A percentile compares a stretch with the other conserved stretches of the same genome.
These are phyloP conservation scores for Empis stercorea DNA, from an alignment of 2,888 invertebrate species.

Conservation along the genomic window DNA sequence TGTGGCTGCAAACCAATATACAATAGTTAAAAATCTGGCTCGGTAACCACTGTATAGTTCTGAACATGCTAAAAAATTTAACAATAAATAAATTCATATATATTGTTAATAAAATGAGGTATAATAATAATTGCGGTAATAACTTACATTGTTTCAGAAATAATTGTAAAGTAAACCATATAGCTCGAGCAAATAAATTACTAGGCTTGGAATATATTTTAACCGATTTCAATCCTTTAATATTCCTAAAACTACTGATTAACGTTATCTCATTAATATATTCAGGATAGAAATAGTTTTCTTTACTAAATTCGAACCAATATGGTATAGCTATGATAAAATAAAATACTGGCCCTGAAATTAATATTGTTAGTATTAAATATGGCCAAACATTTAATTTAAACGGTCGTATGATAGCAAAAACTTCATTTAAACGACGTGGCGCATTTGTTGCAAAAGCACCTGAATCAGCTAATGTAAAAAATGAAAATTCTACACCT, in stretches of 20 bases:
- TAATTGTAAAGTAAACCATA: constrained; percentile 60
- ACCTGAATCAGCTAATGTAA: constrained; percentile 63
- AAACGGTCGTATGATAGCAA: constrained; percentile 61
- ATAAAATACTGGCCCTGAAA: constrained; percentile 58
- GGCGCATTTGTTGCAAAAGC: constrained; percentile 66
- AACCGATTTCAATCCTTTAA: constrained; percentile 4
- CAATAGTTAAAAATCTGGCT: constrained; percentile 52
- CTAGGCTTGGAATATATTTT: constrained; percentile 8
- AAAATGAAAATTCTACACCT: constrained; percentile 62
- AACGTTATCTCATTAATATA: constrained; percentile 31
- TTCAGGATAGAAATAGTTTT: constrained; percentile 17
- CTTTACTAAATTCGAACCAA: constrained; percentile 14
- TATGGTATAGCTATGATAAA: constrained; percentile 49
- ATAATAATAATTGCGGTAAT: background rate
- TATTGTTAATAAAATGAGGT: background rate
- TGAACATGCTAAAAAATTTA: constrained; percentile 22
- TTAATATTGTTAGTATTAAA: constrained; percentile 47
- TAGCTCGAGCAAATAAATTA: constrained; percentile 45
- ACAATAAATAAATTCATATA: background rate
- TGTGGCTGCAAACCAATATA: constrained; percentile 60
- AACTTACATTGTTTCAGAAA: constrained; percentile 58
- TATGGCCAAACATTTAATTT: constrained; percentile 65
- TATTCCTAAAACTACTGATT: background rate
- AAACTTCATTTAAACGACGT: constrained; percentile 55
- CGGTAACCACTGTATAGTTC: constrained; percentile 49